These are phyloP conservation scores for Plestiodon gilberti DNA, from an alignment of 2,113 vertebrate genomes.

Conservation along the genomic window DNA sequence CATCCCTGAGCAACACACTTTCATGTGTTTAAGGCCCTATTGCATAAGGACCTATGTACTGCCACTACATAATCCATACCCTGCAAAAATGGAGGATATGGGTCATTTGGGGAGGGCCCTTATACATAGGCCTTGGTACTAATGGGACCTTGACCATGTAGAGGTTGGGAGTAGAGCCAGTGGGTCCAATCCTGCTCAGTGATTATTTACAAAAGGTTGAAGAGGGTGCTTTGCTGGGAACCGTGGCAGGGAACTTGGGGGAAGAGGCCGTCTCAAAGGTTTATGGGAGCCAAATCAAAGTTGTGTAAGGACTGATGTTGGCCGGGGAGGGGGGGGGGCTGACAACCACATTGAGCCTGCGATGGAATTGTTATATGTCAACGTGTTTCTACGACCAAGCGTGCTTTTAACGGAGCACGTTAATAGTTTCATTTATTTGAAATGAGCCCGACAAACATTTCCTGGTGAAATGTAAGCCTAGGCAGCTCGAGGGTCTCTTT, in stretches of 20 bases:
- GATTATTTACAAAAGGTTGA: not conserved
- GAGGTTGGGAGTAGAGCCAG: not conserved
- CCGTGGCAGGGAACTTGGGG: not conserved
- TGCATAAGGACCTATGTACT: not conserved
- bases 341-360: no score
- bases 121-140: not conserved
- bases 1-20: no score
- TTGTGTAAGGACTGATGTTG: no score
- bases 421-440: no score
- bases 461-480: constrained; percentile 24
- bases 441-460: constrained; percentile 16
- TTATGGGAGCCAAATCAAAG: not conserved
- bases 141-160: not conserved
- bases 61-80: not conserved
- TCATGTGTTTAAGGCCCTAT: not conserved
- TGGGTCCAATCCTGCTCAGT: not conserved
- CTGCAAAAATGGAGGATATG: not conserved
- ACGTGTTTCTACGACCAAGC: not conserved
- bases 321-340: no score
- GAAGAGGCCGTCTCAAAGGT: not conserved
- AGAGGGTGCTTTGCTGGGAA: not conserved
- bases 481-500: constrained; percentile 33
- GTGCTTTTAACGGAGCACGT: not conserved
- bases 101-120: not conserved
- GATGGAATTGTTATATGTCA: not conserved